Conservation (phyloP, 2,888 invertebrate genomes). For the Gasteruption jaculator region DNA sequence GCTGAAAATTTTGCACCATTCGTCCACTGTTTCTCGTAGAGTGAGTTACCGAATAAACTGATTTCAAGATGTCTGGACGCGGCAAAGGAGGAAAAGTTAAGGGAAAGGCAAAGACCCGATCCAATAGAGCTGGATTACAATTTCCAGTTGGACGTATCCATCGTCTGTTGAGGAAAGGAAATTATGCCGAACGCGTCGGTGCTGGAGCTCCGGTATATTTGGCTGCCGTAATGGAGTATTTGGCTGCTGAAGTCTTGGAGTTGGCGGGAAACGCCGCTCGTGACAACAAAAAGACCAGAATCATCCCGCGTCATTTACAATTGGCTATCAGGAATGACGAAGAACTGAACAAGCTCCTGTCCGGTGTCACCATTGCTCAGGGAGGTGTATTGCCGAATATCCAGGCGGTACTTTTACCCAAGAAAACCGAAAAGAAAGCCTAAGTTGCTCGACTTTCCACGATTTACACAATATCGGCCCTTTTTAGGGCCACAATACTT, state of each 20-base stretch:
- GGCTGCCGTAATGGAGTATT: slow-evolving; percentile 62
- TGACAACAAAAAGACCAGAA: slow-evolving; percentile 65
- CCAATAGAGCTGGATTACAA: slow-evolving; percentile 57
- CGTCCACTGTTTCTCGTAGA: too few relatives aligned
- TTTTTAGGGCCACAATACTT: slow-evolving; percentile 28
- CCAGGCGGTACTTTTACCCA: slow-evolving; percentile 56
- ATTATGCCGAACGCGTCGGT: slow-evolving; percentile 61
- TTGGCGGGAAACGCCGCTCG: slow-evolving; percentile 64
- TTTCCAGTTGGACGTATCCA: slow-evolving; percentile 62
- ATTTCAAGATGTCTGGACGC: slow-evolving; percentile 34
- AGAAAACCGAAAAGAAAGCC: slow-evolving; percentile 27
- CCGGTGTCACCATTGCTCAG: slow-evolving; percentile 75
- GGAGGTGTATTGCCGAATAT: slow-evolving; percentile 81
- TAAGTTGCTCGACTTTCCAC: slow-evolving; percentile 8
- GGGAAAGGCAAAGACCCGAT: slow-evolving; percentile 49
- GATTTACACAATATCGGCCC: slow-evolving; percentile 21
- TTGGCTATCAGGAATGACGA: slow-evolving; percentile 77
- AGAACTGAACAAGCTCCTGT: slow-evolving; percentile 71
- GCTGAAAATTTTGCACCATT: too few relatives aligned
- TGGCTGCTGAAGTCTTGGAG: slow-evolving; percentile 68
- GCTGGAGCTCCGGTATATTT: slow-evolving; percentile 57
- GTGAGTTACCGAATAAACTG: too few relatives aligned
- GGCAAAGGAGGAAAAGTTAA: slow-evolving; percentile 40
- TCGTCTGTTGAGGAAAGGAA: slow-evolving; percentile 59
- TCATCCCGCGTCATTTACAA: slow-evolving; percentile 47